phyloP scores from a whole-genome alignment of 2,797 vertebrate species.

The Cuculus canorus region DNA sequence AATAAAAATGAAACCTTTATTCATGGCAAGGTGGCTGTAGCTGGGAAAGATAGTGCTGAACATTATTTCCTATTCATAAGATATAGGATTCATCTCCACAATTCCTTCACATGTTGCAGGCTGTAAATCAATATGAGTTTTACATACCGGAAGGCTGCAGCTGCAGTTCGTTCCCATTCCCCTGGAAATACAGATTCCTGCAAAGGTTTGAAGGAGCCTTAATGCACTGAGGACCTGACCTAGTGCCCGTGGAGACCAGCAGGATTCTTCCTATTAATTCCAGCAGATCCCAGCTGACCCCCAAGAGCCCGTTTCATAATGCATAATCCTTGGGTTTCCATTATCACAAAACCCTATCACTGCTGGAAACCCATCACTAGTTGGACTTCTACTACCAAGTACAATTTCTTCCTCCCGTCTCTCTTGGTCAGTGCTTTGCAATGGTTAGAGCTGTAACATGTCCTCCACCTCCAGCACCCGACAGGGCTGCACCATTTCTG shows the following conservation, averaged over 20 bases:
- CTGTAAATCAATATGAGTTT: neutral
- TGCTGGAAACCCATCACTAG: neutral
- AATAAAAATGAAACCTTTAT: neutral
- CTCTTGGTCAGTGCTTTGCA: fast-evolving
- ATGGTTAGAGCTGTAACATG: neutral
- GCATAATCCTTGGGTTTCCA: neutral
- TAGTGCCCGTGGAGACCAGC: neutral
- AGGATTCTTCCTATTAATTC: neutral
- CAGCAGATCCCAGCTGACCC: neutral
- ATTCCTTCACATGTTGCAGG: neutral
- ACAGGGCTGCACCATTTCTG: neutral
- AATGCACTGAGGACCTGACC: neutral
- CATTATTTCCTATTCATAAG: neutral
- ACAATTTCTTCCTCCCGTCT: neutral
- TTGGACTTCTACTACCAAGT: neutral
- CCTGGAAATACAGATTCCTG: neutral
- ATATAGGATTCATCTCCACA: neutral
- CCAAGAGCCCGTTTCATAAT: neutral
- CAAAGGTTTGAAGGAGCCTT: neutral
- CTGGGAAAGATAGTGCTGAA: neutral
- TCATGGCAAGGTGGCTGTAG: neutral
- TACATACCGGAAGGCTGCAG: neutral
- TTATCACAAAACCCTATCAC: neutral
- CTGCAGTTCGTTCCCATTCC: neutral
- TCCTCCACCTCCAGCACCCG: neutral